These are phyloP conservation scores for Aythya fuligula DNA, from an alignment of 2,797 vertebrate genomes.

Conservation along the genomic window DNA sequence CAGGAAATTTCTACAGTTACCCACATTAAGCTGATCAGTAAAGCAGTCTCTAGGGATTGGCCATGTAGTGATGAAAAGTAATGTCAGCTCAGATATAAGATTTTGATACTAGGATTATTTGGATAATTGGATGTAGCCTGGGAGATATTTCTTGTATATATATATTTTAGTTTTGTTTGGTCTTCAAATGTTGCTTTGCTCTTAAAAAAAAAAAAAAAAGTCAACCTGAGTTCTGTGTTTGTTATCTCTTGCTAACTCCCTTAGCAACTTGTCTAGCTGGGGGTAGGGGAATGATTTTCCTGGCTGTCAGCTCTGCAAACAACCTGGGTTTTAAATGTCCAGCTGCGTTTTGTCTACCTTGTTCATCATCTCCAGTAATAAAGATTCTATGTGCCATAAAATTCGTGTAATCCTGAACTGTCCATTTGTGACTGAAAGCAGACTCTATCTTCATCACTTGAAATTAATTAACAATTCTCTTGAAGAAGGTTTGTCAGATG, in stretches of 20 bases:
- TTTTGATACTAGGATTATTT: background rate
- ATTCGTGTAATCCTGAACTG: background rate
- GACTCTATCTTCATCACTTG: background rate
- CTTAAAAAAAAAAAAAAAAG: background rate
- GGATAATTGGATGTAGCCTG: background rate
- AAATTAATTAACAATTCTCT: background rate
- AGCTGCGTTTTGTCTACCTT: constrained; percentile 7
- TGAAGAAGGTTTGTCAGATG: background rate
- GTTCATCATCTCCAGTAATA: background rate
- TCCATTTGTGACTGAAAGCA: background rate
- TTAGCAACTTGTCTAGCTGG: background rate
- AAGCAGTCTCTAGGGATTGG: background rate
- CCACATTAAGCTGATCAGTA: background rate
- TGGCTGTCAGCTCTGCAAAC: background rate
- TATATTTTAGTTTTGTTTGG: background rate
- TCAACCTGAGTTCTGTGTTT: background rate
- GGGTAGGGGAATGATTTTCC: background rate
- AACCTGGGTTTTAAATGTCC: background rate
- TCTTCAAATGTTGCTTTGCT: background rate
- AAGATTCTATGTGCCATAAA: background rate
- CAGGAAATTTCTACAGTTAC: background rate
- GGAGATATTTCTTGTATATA: background rate
- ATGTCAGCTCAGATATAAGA: background rate
- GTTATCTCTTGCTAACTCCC: background rate
- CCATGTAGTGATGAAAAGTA: background rate